Base-by-base conservation (phyloP, 2,797 vertebrate species). In the Allobates femoralis region DNA sequence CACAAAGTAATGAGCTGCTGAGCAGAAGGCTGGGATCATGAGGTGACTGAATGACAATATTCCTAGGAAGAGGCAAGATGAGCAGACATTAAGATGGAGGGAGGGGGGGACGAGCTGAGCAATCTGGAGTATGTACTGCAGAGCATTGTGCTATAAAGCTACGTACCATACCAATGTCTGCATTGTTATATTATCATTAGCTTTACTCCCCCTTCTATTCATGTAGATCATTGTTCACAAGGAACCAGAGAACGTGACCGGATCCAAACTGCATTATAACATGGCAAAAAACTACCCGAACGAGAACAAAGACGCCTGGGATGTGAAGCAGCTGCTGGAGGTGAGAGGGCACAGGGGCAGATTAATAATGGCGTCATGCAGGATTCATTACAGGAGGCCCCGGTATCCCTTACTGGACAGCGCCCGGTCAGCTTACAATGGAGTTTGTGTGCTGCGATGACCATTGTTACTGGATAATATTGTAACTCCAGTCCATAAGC, bases 271-370 rank as follows among this genome's bases (percentile, higher is more conserved):
- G 58, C 97, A 99, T 89, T 99, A 98, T 83, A 99, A 99, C 85
- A 99, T 99, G 98, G 89, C 96, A 67, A 94, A 94, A 90, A 97
- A 95, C 88, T 94, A 94, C 2, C 93, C 92, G 1, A 73, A 90
- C 26, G 92, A 87, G 79, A 94, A 92, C n/a, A 96, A 94, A 81
- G 95, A 96, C 77, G 97, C 98, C 64, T 99, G 98, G 98, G 97
- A 99, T 51, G 98, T 99, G 86, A 99, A 99, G 93, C 94, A 84
- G 90, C 94, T 99, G 81, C 92, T 99, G 50, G 98, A 99, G 97
- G 98, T 99, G 90, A 73, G 94, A 75, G 3, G 28, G 64, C 7
- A 56, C 32, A 19, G 67, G 21, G 12, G 37, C 14, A n/a, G n/a
- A n/a, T 51, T 50, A 1, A 51, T 74, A 5, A 6, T 3, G 46